Evolutionary conservation across 1,140 invertebrate genomes (phyloP), one percentile per base, ranked within the genome.

Genomic region (Sycophila sp.): DNA sequence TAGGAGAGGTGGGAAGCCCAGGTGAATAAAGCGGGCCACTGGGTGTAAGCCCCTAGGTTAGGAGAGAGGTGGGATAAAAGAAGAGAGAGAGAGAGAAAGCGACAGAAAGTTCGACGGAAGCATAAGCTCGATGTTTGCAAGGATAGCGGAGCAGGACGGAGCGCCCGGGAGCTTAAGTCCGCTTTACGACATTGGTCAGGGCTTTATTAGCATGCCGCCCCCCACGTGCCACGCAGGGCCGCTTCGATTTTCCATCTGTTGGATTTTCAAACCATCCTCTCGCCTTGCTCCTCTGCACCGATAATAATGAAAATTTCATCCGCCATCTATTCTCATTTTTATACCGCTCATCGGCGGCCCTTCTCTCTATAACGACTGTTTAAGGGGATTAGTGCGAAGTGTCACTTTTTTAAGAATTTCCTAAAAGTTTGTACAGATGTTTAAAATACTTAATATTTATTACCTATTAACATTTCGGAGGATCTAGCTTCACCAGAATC

Each of bases 161-260:
- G 42, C 19, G n/a, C 8, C 13, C 5, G 34, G 15, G 15, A 53
- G 22, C 22, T 53, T 64, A 64, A 53, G 47, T 34, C 17, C 34
- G 51, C 38, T 66, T 66, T 56, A 42, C 38, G 49, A 53, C 49
- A 56, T 11, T 32, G 64, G 7, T 36, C 36, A 28, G n/a, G 19
- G 19, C 65, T 68, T 68, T 59, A 68, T 59, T 68, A 59, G 55
- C 65, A 68, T 68, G 51, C 51, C 24, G 19, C 2, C 15, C 32
- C n/a, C 47, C 19, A 26, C 13, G 6, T 22, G 22, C 47, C 22
- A 22, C 47, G 47, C 5, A 51, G 19, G 15, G n/a, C 26, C 4
- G 28, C 60, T 63, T 49, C n/a, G 60, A 47, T 49, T 47, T 62
- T 49, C 40, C 36, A 47, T 62, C 59, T 10, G 10, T 40, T 62